phyloP scores from a whole-genome alignment of 2,888 invertebrate species.

The Drosophila rubida region DNA sequence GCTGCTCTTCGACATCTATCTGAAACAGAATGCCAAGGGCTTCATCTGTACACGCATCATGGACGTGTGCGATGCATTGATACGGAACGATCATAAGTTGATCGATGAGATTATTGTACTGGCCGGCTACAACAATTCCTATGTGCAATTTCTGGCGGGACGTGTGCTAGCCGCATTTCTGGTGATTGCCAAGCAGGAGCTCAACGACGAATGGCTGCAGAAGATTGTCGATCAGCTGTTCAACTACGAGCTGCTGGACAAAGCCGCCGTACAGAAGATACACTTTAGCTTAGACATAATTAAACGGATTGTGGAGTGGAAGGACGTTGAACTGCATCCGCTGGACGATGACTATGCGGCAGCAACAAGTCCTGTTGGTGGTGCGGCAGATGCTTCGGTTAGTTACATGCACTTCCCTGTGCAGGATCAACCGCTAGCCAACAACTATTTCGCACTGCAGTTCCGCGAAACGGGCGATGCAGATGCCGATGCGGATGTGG shows the following conservation, averaged over 20 bases:
- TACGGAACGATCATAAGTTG: slow-evolving; percentile 92
- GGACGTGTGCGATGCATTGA: slow-evolving; percentile 91
- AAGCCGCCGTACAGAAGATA: slow-evolving; percentile 90
- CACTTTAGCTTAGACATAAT: slow-evolving; percentile 94
- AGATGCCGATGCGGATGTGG: slow-evolving; percentile 25
- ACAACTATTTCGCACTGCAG: slow-evolving; percentile 84
- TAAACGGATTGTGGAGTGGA: slow-evolving; percentile 95
- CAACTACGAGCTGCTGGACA: slow-evolving; percentile 87
- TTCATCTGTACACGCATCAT: slow-evolving; percentile 92
- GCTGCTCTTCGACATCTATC: slow-evolving; percentile 92
- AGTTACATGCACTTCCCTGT: slow-evolving; percentile 78
- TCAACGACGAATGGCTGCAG: slow-evolving; percentile 92
- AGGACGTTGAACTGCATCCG: slow-evolving; percentile 92
- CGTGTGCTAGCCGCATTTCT: slow-evolving; percentile 93
- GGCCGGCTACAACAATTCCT: slow-evolving; percentile 91
- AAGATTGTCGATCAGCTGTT: slow-evolving; percentile 90
- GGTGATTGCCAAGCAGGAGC: slow-evolving; percentile 92
- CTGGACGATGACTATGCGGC: slow-evolving; percentile 87
- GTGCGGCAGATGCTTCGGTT: slow-evolving; percentile 42
- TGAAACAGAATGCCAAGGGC: slow-evolving; percentile 93
- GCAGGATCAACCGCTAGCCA: slow-evolving; percentile 81
- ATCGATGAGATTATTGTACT: slow-evolving; percentile 93
- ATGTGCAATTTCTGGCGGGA: slow-evolving; percentile 92
- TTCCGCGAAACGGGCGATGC: slow-evolving; percentile 64
- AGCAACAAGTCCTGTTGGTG: slow-evolving; percentile 16